Conservation (phyloP, 2,888 invertebrate genomes). For the Cetonia aurata region DNA sequence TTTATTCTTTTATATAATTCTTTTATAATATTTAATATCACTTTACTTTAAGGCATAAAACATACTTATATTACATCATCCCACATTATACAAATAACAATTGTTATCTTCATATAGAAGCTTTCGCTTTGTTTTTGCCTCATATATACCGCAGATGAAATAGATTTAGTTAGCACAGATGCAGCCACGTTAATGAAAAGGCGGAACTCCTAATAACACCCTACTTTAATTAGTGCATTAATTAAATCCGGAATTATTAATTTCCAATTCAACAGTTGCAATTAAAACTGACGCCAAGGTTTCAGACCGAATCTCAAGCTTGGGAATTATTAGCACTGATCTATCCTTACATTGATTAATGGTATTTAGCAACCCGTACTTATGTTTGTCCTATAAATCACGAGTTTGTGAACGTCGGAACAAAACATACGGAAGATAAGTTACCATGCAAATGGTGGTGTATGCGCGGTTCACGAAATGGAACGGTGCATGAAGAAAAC, state of each 20-base stretch:
- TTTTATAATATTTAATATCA: too few species aligned
- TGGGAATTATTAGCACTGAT: slow-evolving; percentile 43
- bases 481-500: slow-evolving; percentile 1
- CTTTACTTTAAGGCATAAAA: too few species aligned
- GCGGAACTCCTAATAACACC: too few species aligned
- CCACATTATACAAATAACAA: too few species aligned
- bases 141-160: too few species aligned
- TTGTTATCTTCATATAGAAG: too few species aligned
- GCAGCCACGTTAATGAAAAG: too few species aligned
- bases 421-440: slow-evolving; percentile 18
- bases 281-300: slow-evolving; percentile 27
- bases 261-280: slow-evolving; percentile 30
- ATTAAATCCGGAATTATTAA: slow-evolving; percentile 30
- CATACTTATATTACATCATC: too few species aligned
- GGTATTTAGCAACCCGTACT: slow-evolving; percentile 41
- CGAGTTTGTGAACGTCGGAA: slow-evolving; percentile 23
- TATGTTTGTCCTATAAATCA: slow-evolving; percentile 44
- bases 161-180: too few species aligned
- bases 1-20: too few species aligned
- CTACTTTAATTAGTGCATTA: slow-evolving; percentile 26
- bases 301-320: slow-evolving; percentile 14
- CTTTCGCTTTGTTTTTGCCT: too few species aligned
- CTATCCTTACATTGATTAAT: slow-evolving; percentile 42
- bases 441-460: slow-evolving; percentile 2
- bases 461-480: background rate